Evolutionary conservation across 2,113 vertebrate genomes (phyloP), one percentile per base, ranked within the genome.

Genomic region (Tringa solitaria): DNA sequence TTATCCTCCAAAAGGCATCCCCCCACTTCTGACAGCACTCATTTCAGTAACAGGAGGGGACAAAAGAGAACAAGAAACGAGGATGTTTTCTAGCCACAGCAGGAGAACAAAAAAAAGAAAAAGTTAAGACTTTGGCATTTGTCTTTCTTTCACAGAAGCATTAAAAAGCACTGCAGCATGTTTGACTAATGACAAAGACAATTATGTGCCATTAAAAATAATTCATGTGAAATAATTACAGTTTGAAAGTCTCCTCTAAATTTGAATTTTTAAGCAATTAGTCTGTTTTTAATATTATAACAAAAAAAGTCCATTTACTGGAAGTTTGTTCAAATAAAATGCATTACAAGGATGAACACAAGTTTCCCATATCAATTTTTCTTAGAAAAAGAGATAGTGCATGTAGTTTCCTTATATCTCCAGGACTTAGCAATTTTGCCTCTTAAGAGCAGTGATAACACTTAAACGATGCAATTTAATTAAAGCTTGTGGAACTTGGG

Each of bases 401-500:
- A 14, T 17, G n/a, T 7, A 4, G 15, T 85, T 95, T 85, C 72
- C 46, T 85, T 70, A 0, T 2, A 30, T 37, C 22, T 61, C 43
- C 75, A 73, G 28, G 21, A 79, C 41, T n/a, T 75, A 73, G 53
- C 43, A 43, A 69, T 56, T 91, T 64, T 69, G 24, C 15, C 63
- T 85, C 87, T 68, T 50, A n/a, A 12, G 5, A 70, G 48, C 8
- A 89, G 14, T 24, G 14, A 1, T 46, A 59, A 43, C 45, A 64
- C 28, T 82, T 67, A n/a, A 68, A 76, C 26, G 6, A 85, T 51
- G n/a, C 28, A 73, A n/a, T 27, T 90, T 63, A 46, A 37, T 30
- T 56, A 59, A 67, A 57, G 45, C 22, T 57, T 68, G 39, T 0
- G 0, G 39, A 72, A 83, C 3, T 39, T n/a, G 43, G 23, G 33